These are phyloP conservation scores for Sweltsa coloradensis DNA, from an alignment of 1,140 invertebrate genomes.

Conservation along the genomic window DNA sequence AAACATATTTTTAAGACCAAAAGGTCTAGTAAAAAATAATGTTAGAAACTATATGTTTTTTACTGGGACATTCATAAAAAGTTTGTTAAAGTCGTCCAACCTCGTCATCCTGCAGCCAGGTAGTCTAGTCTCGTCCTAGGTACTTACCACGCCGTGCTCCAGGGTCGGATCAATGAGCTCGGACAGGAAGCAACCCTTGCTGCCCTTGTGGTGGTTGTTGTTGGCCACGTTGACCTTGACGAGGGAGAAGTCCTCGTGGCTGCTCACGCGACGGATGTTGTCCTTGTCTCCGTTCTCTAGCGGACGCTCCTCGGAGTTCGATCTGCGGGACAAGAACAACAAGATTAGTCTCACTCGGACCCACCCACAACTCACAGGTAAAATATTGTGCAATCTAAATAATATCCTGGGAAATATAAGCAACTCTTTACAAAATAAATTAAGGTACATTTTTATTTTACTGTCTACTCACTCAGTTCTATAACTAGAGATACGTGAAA, in stretches of 20 bases:
- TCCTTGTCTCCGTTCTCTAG: conserved; percentile 23
- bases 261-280: conserved; percentile 45
- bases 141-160: conserved; percentile 10
- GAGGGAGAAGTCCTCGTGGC: conserved; percentile 45
- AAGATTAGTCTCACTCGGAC: too few relatives aligned
- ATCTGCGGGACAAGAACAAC: conserved; percentile 18
- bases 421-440: too few relatives aligned
- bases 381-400: too few relatives aligned
- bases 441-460: too few relatives aligned
- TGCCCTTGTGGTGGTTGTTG: conserved; percentile 1
- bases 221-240: conserved; percentile 3
- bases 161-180: conserved; percentile 8
- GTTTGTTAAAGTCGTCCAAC: too few relatives aligned
- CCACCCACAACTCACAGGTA: too few relatives aligned
- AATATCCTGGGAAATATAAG: too few relatives aligned
- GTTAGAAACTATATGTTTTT: not conserved
- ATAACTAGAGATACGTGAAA: too few relatives aligned
- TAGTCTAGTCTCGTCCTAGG: too few relatives aligned
- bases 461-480: too few relatives aligned
- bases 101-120: too few relatives aligned
- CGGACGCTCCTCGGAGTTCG: conserved; percentile 23
- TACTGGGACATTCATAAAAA: not conserved
- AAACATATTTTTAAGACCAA: too few relatives aligned
- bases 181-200: conserved; percentile 5
- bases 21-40: not conserved